Evolutionary conservation across 37 sponge, comb jelly and placozoan genomes (phyloP), one percentile per base, ranked within the genome.

Genomic region (Bolinopsis microptera): DNA sequence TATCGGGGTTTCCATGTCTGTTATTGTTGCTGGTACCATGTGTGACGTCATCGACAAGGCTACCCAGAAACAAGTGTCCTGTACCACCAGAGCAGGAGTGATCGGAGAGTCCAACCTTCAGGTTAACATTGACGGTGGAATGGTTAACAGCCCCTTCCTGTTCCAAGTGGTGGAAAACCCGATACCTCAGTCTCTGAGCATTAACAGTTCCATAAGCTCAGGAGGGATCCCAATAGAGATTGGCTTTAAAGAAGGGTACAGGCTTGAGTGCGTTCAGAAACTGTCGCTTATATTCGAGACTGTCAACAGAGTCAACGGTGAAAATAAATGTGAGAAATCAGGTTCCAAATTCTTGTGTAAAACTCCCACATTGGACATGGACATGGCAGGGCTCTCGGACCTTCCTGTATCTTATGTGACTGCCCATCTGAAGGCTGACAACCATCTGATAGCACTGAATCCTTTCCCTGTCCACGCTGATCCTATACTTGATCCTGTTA

Each of bases 101-200:
- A 38, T 86, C 31, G 90, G 90, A 40, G 23, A 22, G 28, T 39
- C 90, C 1, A 23, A 3, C 41, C 41, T 86, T 48, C 90, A 86
- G 26, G n/a, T 86, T 0, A 86, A 86, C 61, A 86, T 86, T 86
- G 90, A 86, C 90, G 90, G 48, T 5, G 90, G 61, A 0, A 35
- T 39, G 90, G 90, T 86, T 25, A 33, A 35, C 25, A 41, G 61
- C 24, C 90, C 90, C 41, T 33, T 28, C n/a, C 0, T n/a, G 28
- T 86, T 39, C 61, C 48, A 86, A 48, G 90, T 86, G 61, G 90
- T 86, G 0, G n/a, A 28, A 0, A 86, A 86, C 90, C 90, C 90
- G 30, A 28, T 22, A 13, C 90, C 35, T 3, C 36, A n/a, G 61
- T 41, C 90, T 3, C 25, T 41, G 3, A 86, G 90, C 39, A 0